Evolutionary conservation across 2,113 vertebrate species (phyloP).

Genomic region (Progne subis): DNA sequence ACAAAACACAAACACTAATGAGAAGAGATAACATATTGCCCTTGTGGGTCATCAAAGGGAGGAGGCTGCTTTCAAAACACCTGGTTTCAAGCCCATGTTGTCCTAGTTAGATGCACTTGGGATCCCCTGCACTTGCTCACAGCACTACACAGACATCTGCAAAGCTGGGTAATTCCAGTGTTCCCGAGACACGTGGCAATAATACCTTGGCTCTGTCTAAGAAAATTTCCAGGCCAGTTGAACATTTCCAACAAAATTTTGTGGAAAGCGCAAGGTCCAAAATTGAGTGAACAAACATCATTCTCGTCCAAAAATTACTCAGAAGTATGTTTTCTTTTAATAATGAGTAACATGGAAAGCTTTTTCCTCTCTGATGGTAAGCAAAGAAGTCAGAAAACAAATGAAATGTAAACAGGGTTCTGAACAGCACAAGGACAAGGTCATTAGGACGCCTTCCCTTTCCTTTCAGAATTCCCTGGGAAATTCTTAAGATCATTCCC

Average conservation of each 20-base stretch:
- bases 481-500: conserved; percentile 16
- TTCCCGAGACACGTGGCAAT: neutral
- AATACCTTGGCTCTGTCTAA: neutral
- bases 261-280: neutral
- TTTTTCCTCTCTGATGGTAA: neutral
- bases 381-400: neutral
- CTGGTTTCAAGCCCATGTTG: neutral
- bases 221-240: conserved; percentile 12
- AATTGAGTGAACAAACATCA: neutral
- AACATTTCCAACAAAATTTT: neutral
- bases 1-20: neutral
- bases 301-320: neutral
- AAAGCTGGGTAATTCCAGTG: conserved; percentile 57
- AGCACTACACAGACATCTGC: neutral
- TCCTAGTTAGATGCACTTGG: conserved; percentile 4
- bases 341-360: neutral
- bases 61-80: neutral
- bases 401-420: neutral
- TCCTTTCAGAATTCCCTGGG: neutral
- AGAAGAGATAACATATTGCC: neutral
- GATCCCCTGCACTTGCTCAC: conserved; percentile 22
- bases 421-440: neutral
- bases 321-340: neutral
- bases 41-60: conserved; percentile 2
- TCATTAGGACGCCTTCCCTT: neutral